A percentile compares a stretch with the other conserved stretches of the same genome.
phyloP scores from a whole-genome alignment of 92 coral and sea anemone species.

The Meandrina meandrites region DNA sequence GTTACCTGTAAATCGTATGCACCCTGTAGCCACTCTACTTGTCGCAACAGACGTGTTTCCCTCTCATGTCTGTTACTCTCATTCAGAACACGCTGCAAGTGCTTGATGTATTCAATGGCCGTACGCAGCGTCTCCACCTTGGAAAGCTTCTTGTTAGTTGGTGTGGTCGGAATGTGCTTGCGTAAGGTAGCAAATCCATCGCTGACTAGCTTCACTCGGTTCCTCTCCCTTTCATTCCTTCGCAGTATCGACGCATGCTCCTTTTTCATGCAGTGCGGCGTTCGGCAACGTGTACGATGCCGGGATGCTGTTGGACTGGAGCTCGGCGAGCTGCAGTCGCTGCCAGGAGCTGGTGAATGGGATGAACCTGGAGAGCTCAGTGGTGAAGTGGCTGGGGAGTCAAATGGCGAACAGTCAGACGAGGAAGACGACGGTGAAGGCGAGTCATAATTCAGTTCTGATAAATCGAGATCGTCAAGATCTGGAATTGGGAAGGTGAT shows the following conservation, averaged over 20 bases:
- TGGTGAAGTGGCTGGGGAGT: slow-evolving; percentile 73
- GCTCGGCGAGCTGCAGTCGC: slow-evolving; percentile 46
- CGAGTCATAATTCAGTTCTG: slow-evolving; percentile 66
- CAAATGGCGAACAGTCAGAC: slow-evolving; percentile 72
- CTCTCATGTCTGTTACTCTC: slow-evolving; percentile 83
- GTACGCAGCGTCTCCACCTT: slow-evolving; percentile 91
- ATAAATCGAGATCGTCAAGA: slow-evolving; percentile 72
- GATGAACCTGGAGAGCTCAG: slow-evolving; percentile 67
- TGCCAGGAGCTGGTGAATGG: slow-evolving; percentile 38
- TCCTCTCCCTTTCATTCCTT: slow-evolving; percentile 92
- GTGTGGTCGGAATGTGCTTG: slow-evolving; percentile 78
- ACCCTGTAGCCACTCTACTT: slow-evolving; percentile 75
- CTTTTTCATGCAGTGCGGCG: slow-evolving; percentile 79
- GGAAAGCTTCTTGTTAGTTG: slow-evolving; percentile 92
- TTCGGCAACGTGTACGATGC: slow-evolving; percentile 73
- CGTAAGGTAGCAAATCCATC: slow-evolving; percentile 93
- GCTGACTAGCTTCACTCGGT: slow-evolving; percentile 91
- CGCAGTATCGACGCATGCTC: slow-evolving; percentile 84
- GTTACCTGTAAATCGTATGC: slow-evolving; percentile 49
- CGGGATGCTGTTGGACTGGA: slow-evolving; percentile 56
- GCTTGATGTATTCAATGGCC: slow-evolving; percentile 91
- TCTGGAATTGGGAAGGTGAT: slow-evolving; percentile 68
- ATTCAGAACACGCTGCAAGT: slow-evolving; percentile 79
- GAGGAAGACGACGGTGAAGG: slow-evolving; percentile 70
- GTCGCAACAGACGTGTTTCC: slow-evolving; percentile 69